These are phyloP conservation scores for Sinocyclocheilus grahami DNA, from an alignment of 2,113 vertebrate species.

Conservation along the genomic window DNA sequence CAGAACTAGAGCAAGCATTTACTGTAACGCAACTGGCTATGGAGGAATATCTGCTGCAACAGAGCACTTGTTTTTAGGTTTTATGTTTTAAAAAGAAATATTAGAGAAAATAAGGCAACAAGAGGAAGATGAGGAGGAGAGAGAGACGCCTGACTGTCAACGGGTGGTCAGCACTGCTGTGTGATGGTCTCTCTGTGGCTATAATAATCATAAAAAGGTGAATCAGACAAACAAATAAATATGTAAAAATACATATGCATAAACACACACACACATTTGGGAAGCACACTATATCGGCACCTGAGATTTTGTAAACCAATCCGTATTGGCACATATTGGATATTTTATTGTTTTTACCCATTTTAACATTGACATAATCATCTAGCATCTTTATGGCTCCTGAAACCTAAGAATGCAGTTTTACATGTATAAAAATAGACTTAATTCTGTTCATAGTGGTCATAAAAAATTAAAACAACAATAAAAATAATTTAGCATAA, in stretches of 20 bases:
- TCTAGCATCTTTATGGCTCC: no score
- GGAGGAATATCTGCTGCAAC: neutral
- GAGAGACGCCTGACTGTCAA: constrained; percentile 38
- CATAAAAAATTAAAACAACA: no score
- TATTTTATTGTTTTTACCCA: no score
- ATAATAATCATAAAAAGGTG: neutral
- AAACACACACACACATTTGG: no score
- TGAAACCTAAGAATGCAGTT: no score
- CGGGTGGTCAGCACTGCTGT: constrained; percentile 30
- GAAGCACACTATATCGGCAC: no score
- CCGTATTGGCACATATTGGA: no score
- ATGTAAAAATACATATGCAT: neutral
- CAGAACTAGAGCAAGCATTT: neutral
- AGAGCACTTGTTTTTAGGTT: neutral
- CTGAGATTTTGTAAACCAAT: no score
- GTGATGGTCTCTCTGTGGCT: constrained; percentile 58
- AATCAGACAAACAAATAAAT: neutral
- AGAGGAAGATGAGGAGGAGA: constrained; percentile 53
- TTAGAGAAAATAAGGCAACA: constrained; percentile 62
- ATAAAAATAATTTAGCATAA: no score
- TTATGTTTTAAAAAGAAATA: constrained; percentile 24
- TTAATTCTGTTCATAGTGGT: no score
- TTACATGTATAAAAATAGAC: no score
- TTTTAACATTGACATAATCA: no score
- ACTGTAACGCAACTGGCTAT: neutral